Conservation (phyloP, 2,888 invertebrate species). For the Gymnocheta viridis region DNA sequence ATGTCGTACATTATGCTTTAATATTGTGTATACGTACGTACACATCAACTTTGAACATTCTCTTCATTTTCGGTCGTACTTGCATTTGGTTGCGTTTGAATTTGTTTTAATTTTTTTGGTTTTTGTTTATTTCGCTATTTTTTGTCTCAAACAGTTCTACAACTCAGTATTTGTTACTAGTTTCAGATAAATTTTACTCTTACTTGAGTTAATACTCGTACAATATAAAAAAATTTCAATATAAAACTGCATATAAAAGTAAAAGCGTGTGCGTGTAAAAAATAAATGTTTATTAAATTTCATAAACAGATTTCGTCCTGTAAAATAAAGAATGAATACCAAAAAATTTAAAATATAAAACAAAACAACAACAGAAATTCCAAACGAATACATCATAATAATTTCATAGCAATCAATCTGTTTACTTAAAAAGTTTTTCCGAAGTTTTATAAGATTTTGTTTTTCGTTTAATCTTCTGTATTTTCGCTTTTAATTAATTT, state of each 20-base stretch:
- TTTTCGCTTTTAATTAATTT: not conserved
- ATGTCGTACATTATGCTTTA: not conserved
- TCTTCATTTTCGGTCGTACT: conserved; percentile 4
- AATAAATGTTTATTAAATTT: conserved; percentile 5
- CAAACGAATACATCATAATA: not conserved
- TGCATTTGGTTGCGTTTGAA: conserved; percentile 17
- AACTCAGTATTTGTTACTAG: conserved; percentile 49
- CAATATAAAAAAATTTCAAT: conserved; percentile 15
- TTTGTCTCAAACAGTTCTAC: conserved; percentile 34
- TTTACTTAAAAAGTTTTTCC: not conserved
- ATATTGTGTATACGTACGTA: conserved; percentile 16
- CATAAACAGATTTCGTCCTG: conserved; percentile 48
- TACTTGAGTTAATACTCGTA: conserved; percentile 51
- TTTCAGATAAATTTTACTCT: conserved; percentile 54
- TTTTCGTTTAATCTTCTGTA: not conserved
- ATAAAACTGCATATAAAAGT: not conserved
- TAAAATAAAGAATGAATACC: not conserved
- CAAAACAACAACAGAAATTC: not conserved
- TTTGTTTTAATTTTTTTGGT: conserved; percentile 32
- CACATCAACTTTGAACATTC: conserved; percentile 17
- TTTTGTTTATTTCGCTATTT: conserved; percentile 27
- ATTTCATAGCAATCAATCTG: not conserved
- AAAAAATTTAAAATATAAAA: not conserved
- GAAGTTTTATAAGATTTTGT: not conserved
- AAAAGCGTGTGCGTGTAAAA: conserved; percentile 39